Conservation (phyloP, 2,888 invertebrate genomes). For the Ptychoptera contaminata region DNA sequence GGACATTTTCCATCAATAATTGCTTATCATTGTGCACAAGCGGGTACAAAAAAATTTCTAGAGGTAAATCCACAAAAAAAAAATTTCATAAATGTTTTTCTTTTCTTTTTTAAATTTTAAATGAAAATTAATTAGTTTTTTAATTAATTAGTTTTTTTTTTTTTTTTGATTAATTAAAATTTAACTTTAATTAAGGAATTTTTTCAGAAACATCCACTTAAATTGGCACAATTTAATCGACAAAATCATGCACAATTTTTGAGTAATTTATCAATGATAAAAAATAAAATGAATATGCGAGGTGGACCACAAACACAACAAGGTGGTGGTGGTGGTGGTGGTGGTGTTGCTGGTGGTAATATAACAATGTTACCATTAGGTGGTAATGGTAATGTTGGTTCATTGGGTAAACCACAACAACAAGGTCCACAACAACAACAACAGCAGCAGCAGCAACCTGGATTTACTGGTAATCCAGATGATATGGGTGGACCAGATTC, state of each 20-base stretch:
- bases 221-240: slow-evolving; percentile 72
- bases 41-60: slow-evolving; percentile 84
- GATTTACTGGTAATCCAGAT: slow-evolving; percentile 27
- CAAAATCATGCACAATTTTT: slow-evolving; percentile 65
- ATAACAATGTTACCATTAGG: neutral
- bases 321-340: neutral
- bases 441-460: slow-evolving; percentile 14
- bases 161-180: neutral
- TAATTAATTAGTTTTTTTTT: slow-evolving; percentile 2
- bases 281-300: slow-evolving; percentile 39
- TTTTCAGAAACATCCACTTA: slow-evolving; percentile 75
- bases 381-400: slow-evolving; percentile 1
- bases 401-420: slow-evolving; percentile 7
- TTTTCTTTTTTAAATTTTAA: slow-evolving; percentile 19
- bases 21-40: slow-evolving; percentile 89
- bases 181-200: slow-evolving; percentile 16
- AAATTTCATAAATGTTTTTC: too few relatives aligned
- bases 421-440: neutral
- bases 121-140: neutral
- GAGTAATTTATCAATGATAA: slow-evolving; percentile 60
- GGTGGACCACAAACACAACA: slow-evolving; percentile 15
- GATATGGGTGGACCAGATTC: slow-evolving; percentile 28
- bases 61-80: slow-evolving; percentile 41
- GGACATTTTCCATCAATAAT: slow-evolving; percentile 86
- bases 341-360: neutral